Percentiles rank a stretch among this genome's conserved stretches.
These are phyloP conservation scores for Ganaspis sp. DNA, from an alignment of 1,140 invertebrate species.

Conservation along the genomic window DNA sequence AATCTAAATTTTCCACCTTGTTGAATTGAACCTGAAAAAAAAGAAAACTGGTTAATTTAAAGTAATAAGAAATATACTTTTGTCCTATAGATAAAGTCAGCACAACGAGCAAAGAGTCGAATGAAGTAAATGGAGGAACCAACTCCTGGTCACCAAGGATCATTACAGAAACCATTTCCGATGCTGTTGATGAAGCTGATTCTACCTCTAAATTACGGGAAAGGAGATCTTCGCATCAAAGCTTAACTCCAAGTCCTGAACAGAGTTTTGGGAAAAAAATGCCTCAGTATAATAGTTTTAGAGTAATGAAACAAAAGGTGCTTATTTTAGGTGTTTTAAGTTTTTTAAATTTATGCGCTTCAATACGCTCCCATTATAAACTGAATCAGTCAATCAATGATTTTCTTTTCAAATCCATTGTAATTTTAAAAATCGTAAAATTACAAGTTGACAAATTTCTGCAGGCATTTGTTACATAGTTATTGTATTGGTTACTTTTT, in stretches of 20 bases:
- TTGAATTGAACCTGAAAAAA: background rate
- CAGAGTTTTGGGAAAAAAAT: constrained; percentile 66
- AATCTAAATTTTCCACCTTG: background rate
- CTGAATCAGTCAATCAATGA: no score
- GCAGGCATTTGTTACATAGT: no score
- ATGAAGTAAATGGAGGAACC: constrained; percentile 52
- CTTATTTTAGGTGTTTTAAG: background rate
- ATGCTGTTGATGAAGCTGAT: constrained; percentile 48
- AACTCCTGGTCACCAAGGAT: constrained; percentile 57
- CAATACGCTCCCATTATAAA: no score
- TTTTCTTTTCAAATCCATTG: no score
- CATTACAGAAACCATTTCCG: constrained; percentile 51
- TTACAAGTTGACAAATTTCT: no score
- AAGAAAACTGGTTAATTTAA: background rate
- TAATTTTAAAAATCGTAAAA: no score
- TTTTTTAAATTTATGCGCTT: no score
- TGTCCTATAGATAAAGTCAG: constrained; percentile 58
- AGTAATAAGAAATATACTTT: constrained; percentile 21
- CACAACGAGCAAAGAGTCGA: constrained; percentile 62
- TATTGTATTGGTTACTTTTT: constrained; percentile 7
- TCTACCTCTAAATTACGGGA: constrained; percentile 46
- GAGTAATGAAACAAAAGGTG: constrained; percentile 73
- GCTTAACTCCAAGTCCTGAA: constrained; percentile 67
- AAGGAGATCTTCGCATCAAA: constrained; percentile 58
- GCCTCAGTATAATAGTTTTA: constrained; percentile 68